Percentiles rank a stretch among this genome's conserved stretches.
phyloP scores from a whole-genome alignment of 2,888 invertebrate genomes.

The Ennomos erosarius region DNA sequence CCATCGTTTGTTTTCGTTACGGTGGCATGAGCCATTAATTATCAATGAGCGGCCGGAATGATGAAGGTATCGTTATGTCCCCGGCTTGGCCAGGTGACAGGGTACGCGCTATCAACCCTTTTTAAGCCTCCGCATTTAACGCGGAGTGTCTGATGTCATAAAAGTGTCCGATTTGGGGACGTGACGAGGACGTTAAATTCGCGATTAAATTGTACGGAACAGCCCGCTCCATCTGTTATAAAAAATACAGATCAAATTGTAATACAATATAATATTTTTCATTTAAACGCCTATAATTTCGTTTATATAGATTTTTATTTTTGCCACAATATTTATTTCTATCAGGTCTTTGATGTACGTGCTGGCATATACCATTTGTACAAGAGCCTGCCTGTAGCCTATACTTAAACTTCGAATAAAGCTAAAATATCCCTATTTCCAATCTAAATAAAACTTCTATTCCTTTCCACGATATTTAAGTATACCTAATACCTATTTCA shows the following conservation, averaged over 20 bases:
- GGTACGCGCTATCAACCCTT: conserved; percentile 81
- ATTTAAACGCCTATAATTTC: conserved; percentile 12
- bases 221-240: conserved; percentile 55
- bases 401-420: too few relatives aligned
- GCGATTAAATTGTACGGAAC: conserved; percentile 74
- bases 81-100: conserved; percentile 81
- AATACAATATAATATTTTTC: conserved; percentile 47
- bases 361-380: too few relatives aligned
- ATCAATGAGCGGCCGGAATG: conserved; percentile 84
- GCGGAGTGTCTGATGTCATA: conserved; percentile 82
- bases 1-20: conserved; percentile 84
- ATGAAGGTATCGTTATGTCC: conserved; percentile 80
- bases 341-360: too few relatives aligned
- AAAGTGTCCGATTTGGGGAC: conserved; percentile 82
- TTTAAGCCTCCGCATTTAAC: conserved; percentile 83
- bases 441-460: conserved; percentile 1
- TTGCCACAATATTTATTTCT: too few relatives aligned
- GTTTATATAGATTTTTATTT: neutral
- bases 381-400: too few relatives aligned
- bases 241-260: conserved; percentile 66
- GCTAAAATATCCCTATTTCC: neutral
- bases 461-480: neutral
- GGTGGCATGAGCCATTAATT: conserved; percentile 82
- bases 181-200: conserved; percentile 76
- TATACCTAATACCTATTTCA: conserved; percentile 7